Base-by-base conservation (phyloP, 2,113 vertebrate genomes). In the Proteles cristata region DNA sequence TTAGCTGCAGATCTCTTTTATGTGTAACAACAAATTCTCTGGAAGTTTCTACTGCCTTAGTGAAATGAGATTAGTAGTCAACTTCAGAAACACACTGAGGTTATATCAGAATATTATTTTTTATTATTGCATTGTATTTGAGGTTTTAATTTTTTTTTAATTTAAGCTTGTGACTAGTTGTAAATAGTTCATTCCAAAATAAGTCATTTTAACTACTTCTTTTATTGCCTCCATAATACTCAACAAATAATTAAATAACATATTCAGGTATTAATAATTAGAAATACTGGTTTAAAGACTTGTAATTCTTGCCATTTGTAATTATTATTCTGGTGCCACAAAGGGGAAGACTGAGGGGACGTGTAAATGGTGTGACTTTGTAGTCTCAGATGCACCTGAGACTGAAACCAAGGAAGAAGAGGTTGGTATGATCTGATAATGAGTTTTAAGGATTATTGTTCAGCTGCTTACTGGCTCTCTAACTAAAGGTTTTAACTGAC, bases 191-290 rank as follows among this genome's bases (percentile, higher is more conserved):
- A 16, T 90, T 77, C 35, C 15, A 35, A 82, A 87, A 85, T 80
- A 39, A 93, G 35, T 83, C 55, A 39, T 74, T 88, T 90, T 66
- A 90, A 43, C 66, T 53, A 48, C 58, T 88, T 85, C 25, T 90
- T 88, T 39, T n/a, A 63, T 84, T 84, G 69, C 74, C 26, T 92
- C 25, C 45, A 10, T 33, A 77, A 77, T 45, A 45, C 4, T 82
- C 80, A 77, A n/a, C 66, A 85, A 97, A 83, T 80, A 90, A 69
- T 93, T 77, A 90, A 86, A 81, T 0, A 73, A 31, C 25, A 25
- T 2, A 11, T 68, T 85, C 33, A 74, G 35, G 19, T 71, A 55
- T 43, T 66, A 58, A 1, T 61, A 79, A 94, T 53, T 80, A 93
- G 69, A 96, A 80, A 66, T 58, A 81, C 4, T 39, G 21, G 17